These are phyloP conservation scores for Heliconius aoede DNA, from an alignment of 2,888 invertebrate species.

Conservation along the genomic window DNA sequence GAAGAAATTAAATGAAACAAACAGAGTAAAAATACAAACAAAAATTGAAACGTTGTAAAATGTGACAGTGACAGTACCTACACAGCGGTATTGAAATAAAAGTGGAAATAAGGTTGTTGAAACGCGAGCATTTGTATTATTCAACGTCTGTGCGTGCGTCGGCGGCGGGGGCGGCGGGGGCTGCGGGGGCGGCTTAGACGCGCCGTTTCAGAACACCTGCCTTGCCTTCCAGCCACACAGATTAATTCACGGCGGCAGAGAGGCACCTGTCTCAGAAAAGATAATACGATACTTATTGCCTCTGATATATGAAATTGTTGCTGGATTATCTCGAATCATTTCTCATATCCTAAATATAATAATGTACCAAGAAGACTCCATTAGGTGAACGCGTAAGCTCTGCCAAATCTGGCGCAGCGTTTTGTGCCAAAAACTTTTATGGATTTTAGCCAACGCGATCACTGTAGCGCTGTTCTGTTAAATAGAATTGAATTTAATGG, in stretches of 20 bases:
- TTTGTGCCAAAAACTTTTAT: slow-evolving; percentile 48
- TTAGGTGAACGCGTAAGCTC: slow-evolving; percentile 41
- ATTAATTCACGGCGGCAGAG: slow-evolving; percentile 27
- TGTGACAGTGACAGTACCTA: slow-evolving; percentile 32
- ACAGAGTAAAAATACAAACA: background rate
- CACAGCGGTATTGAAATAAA: slow-evolving; percentile 36
- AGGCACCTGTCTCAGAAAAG: slow-evolving; percentile 35
- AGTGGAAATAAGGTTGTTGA: slow-evolving; percentile 40
- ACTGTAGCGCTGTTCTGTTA: slow-evolving; percentile 43
- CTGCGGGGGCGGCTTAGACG: slow-evolving; percentile 34
- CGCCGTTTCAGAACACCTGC: slow-evolving; percentile 35
- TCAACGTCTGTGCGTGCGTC: slow-evolving; percentile 40
- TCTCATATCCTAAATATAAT: slow-evolving; percentile 40
- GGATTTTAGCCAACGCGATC: slow-evolving; percentile 44
- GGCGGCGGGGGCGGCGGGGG: too few relatives aligned
- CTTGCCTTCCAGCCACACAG: slow-evolving; percentile 22
- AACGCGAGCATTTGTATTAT: slow-evolving; percentile 41
- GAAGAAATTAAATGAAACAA: background rate
- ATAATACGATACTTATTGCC: slow-evolving; percentile 38
- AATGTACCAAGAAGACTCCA: slow-evolving; percentile 37
- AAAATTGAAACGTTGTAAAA: slow-evolving; percentile 21
- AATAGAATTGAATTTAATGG: slow-evolving; percentile 39
- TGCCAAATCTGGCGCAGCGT: slow-evolving; percentile 44
- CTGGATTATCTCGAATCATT: slow-evolving; percentile 37
- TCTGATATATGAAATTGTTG: slow-evolving; percentile 34